Percentiles rank a stretch among this genome's conserved stretches.
phyloP scores from a whole-genome alignment of 1,140 invertebrate species.

The Cylas formicarius region DNA sequence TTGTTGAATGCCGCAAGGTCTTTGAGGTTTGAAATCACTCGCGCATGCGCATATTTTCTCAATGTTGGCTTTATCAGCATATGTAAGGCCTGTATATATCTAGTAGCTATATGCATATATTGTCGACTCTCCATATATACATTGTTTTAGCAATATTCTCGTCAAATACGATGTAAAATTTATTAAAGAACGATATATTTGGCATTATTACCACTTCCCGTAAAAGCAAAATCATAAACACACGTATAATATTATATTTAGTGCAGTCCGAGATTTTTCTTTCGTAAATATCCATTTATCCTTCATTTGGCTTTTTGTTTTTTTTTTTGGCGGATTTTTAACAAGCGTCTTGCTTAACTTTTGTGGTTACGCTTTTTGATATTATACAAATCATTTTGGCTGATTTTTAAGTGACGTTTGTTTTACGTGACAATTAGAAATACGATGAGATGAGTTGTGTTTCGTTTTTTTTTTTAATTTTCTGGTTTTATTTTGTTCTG shows the following conservation, averaged over 20 bases:
- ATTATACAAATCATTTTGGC: conserved; percentile 23
- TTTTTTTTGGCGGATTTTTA: conserved; percentile 16
- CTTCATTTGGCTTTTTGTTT: conserved; percentile 11
- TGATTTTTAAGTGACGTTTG: conserved; percentile 20
- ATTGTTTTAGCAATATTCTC: too few relatives aligned
- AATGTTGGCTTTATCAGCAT: too few relatives aligned
- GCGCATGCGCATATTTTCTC: too few relatives aligned
- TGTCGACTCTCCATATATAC: too few relatives aligned
- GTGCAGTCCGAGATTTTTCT: conserved; percentile 1
- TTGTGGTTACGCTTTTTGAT: conserved; percentile 19
- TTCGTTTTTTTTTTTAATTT: conserved; percentile 9
- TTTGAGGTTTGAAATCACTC: too few relatives aligned
- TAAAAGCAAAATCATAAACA: conserved; percentile 25
- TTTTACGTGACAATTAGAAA: too few relatives aligned
- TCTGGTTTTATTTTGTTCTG: conserved; percentile 4
- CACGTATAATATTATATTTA: conserved; percentile 8
- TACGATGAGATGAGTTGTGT: too few relatives aligned
- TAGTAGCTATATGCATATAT: too few relatives aligned
- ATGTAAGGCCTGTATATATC: too few relatives aligned
- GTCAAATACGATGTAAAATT: too few relatives aligned
- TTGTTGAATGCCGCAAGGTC: too few relatives aligned
- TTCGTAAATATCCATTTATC: background rate
- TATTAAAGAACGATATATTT: too few relatives aligned
- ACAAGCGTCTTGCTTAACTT: conserved; percentile 20
- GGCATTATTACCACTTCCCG: conserved; percentile 31